Evolutionary conservation across 1,140 invertebrate genomes (phyloP).

Genomic region (Meteorus sp.): DNA sequence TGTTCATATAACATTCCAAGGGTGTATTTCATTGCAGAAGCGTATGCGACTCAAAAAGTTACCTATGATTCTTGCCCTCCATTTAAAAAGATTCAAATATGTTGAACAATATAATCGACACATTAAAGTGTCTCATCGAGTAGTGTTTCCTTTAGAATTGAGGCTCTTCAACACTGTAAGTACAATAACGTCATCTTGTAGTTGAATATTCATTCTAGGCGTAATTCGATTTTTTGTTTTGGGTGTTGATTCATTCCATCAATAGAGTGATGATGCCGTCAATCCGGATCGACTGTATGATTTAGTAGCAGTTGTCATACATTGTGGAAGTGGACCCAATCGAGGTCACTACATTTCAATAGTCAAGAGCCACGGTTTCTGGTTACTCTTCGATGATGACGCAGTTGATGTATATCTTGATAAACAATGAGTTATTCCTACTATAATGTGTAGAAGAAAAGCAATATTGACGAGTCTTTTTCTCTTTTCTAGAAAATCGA

Average conservation of each 20-base stretch:
- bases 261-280: constrained; percentile 93
- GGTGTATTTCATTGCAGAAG: constrained; percentile 66
- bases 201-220: constrained; percentile 1
- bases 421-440: too few species aligned
- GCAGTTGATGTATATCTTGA: constrained; percentile 99
- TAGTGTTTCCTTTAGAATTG: constrained; percentile 97
- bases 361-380: constrained; percentile 98
- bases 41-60: constrained; percentile 98
- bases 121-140: constrained; percentile 98
- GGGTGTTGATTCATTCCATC: constrained; percentile 36
- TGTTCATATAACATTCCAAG: constrained; percentile 18
- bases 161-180: constrained; percentile 96
- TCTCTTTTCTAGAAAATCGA: constrained; percentile 90
- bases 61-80: constrained; percentile 95
- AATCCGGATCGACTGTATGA: constrained; percentile 98
- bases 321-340: constrained; percentile 98
- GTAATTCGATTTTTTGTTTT: constrained; percentile 14
- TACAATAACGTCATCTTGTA: constrained; percentile 29
- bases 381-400: constrained; percentile 99
- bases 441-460: constrained; percentile 4
- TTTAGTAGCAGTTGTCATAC: constrained; percentile 97
- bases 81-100: constrained; percentile 99
- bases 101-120: constrained; percentile 98
- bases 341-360: constrained; percentile 99
- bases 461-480: constrained; percentile 17